Conservation (phyloP, 2,797 vertebrate genomes). For the Vespertilio murinus region DNA sequence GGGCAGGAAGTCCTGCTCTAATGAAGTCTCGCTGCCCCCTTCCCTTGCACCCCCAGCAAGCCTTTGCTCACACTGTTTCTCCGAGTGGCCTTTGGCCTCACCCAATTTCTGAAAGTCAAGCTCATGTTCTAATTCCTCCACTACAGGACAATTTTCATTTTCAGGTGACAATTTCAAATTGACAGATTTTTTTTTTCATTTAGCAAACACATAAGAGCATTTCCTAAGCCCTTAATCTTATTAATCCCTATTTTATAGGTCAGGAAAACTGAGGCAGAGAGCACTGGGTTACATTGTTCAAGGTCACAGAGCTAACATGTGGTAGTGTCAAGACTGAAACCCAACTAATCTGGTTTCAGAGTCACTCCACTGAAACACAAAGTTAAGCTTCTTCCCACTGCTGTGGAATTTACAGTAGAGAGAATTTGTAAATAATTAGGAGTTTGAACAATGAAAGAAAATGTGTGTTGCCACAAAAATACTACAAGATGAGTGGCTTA, state of each 20-base stretch:
- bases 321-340: neutral
- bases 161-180: neutral
- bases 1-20: neutral
- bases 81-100: neutral
- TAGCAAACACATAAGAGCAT: neutral
- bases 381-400: neutral
- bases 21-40: neutral
- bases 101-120: neutral
- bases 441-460: neutral
- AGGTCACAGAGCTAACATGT: neutral
- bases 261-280: conserved; percentile 26
- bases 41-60: neutral
- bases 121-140: neutral
- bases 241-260: neutral
- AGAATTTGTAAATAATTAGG: conserved; percentile 10
- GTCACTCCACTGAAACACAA: neutral
- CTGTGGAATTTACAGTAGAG: neutral
- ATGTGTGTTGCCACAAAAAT: neutral
- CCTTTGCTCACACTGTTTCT: neutral
- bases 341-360: neutral
- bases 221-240: neutral
- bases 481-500: neutral
- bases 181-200: neutral
- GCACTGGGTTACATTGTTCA: neutral
- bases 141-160: neutral